Conservation (phyloP, 2,113 vertebrate species). For the Tragelaphus buxtoni region DNA sequence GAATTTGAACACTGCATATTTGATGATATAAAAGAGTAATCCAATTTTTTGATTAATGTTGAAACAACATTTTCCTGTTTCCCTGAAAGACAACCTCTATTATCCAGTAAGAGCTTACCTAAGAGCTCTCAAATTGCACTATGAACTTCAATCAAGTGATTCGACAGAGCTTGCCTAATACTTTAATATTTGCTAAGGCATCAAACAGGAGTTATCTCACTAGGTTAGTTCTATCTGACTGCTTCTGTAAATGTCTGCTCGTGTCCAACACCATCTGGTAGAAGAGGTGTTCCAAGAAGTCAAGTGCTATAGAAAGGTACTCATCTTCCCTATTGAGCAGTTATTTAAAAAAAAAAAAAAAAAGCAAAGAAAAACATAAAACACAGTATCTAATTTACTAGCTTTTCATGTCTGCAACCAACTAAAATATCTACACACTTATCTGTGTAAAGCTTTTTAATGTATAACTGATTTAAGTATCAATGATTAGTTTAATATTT, state of each 20-base stretch:
- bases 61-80: background rate
- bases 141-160: conserved; percentile 87
- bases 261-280: conserved; percentile 88
- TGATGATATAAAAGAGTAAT: background rate
- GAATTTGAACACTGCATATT: background rate
- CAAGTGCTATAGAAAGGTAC: conserved; percentile 86
- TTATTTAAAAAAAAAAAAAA: background rate
- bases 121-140: conserved; percentile 87
- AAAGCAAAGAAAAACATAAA: background rate
- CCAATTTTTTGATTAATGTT: background rate
- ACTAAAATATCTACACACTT: background rate
- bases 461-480: background rate
- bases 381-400: background rate
- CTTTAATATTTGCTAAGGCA: conserved; percentile 85
- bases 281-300: conserved; percentile 88
- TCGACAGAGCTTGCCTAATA: conserved; percentile 84
- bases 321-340: conserved; percentile 83
- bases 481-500: background rate
- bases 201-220: conserved; percentile 88
- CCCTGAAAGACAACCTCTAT: background rate
- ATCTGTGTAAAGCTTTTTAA: background rate
- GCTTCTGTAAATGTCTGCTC: conserved; percentile 83
- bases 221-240: conserved; percentile 73
- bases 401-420: background rate
- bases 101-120: conserved; percentile 41